Conservation (phyloP, 2,797 vertebrate genomes). For the Labeo calbasu region DNA sequence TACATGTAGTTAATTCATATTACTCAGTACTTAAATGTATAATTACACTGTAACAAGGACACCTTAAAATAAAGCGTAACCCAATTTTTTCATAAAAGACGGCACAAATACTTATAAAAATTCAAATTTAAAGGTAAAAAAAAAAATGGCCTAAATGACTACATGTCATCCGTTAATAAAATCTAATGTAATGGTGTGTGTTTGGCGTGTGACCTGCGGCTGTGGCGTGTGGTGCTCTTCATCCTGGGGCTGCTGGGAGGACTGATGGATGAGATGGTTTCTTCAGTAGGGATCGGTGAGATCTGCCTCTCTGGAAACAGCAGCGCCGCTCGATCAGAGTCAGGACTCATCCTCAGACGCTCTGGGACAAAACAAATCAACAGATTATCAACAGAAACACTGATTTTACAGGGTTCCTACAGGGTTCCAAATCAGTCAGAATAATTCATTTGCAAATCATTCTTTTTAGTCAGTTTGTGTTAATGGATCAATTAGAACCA, state of each 20-base stretch:
- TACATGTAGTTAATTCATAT: too few relatives aligned
- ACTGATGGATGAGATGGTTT: slow-evolving; percentile 62
- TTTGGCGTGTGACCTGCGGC: slow-evolving; percentile 67
- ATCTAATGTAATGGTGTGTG: neutral
- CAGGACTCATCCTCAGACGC: slow-evolving; percentile 28
- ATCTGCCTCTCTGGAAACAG: slow-evolving; percentile 63
- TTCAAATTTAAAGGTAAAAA: too few relatives aligned
- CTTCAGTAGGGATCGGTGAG: slow-evolving; percentile 54
- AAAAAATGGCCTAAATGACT: too few relatives aligned
- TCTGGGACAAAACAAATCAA: slow-evolving; percentile 11
- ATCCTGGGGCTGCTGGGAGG: slow-evolving; percentile 73
- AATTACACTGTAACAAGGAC: too few relatives aligned
- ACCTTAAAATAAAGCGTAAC: too few relatives aligned
- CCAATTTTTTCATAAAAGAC: neutral
- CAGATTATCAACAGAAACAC: neutral
- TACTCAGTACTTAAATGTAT: too few relatives aligned
- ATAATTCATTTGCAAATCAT: neutral
- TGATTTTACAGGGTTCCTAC: too few relatives aligned
- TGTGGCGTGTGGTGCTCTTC: slow-evolving; percentile 73
- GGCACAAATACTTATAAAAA: too few relatives aligned
- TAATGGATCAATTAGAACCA: too few relatives aligned
- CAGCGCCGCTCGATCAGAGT: slow-evolving; percentile 44
- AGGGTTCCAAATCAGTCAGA: too few relatives aligned
- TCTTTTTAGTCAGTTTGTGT: too few relatives aligned
- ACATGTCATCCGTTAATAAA: too few relatives aligned